phyloP scores from a whole-genome alignment of 2,113 vertebrate genomes.

The Melanostigma gelatinosum region DNA sequence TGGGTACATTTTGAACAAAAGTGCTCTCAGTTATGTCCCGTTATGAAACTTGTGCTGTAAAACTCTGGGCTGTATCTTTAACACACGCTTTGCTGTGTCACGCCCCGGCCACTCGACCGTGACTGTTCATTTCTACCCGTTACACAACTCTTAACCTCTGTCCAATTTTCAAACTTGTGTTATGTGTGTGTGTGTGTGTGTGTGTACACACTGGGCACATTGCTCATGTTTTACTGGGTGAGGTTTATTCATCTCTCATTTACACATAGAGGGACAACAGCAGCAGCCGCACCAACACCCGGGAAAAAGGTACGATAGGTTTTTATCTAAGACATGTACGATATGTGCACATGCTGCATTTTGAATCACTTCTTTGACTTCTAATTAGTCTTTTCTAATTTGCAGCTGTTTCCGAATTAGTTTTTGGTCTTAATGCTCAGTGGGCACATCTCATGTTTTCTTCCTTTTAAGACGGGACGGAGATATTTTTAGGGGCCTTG shows the following conservation, averaged over 20 bases:
- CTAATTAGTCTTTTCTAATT: not conserved
- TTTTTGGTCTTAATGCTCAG: not conserved
- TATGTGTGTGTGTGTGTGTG: not conserved
- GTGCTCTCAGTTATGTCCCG: not conserved
- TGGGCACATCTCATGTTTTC: not conserved
- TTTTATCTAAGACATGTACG: not conserved
- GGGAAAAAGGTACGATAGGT: slow-evolving; percentile 33
- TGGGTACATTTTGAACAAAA: not conserved
- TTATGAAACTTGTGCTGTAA: not conserved
- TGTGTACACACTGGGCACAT: not conserved
- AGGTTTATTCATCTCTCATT: slow-evolving; percentile 17
- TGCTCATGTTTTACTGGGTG: slow-evolving; percentile 14
- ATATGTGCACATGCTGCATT: not conserved
- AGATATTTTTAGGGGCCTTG: slow-evolving; percentile 11
- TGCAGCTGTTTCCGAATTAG: not conserved
- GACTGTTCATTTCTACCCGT: slow-evolving; percentile 49
- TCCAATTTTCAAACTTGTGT: slow-evolving; percentile 13
- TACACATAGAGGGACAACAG: not conserved
- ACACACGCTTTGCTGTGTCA: slow-evolving; percentile 27
- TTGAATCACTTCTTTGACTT: not conserved
- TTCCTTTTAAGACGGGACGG: not conserved
- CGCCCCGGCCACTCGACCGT: not conserved
- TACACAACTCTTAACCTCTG: slow-evolving; percentile 67
- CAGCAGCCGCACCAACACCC: not conserved
- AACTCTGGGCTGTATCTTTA: slow-evolving; percentile 4